Evolutionary conservation across 2,113 vertebrate genomes (phyloP), one percentile per base, ranked within the genome.

Genomic region (human (Homo sapiens)): DNA sequence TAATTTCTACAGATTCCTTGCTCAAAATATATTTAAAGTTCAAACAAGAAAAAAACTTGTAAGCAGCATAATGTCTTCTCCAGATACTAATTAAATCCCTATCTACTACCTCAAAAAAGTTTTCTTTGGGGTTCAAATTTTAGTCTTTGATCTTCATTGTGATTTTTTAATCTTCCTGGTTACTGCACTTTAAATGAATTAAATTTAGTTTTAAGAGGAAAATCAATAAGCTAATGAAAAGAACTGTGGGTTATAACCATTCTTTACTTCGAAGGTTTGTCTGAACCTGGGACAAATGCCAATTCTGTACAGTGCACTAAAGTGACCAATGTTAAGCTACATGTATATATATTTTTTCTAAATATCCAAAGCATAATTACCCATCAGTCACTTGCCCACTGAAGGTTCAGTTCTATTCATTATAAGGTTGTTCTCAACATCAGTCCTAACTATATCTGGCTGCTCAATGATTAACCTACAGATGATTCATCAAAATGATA

Each of bases 1-100:
- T 94, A 57, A n/a, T 90, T 97, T 96, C 92, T 94, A 89, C n/a
- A 85, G 95, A 96, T 96, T 89, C 17, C 22, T 81, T 72, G 61
- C 78, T 96, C 61, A 89, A 88, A 97, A 93, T 0, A 20, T 94
- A 87, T 17, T 40, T 80, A 35, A 83, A 0, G 10, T 90, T 52
- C 20, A 43, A 3, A 6, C 0, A 22, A 85, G 4, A 23, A 79
- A 84, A 84, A 64, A 64, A 70, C 70, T 45, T 38, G 5, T 45
- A 92, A 83, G n/a, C 11, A 88, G 22, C 30, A 73, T 84, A 92
- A 83, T 79, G 52, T 38, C 16, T 76, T 38, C 8, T 48, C 3
- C 35, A 85, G 25, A 64, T 84, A 75, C 18, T 87, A 79, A 94
- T 73, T 68, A 93, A 70, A 78, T 35, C 76, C 35, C 10, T 79